These are phyloP conservation scores for Chromoteleia sp. DNA, from an alignment of 2,888 invertebrate genomes.

Conservation along the genomic window DNA sequence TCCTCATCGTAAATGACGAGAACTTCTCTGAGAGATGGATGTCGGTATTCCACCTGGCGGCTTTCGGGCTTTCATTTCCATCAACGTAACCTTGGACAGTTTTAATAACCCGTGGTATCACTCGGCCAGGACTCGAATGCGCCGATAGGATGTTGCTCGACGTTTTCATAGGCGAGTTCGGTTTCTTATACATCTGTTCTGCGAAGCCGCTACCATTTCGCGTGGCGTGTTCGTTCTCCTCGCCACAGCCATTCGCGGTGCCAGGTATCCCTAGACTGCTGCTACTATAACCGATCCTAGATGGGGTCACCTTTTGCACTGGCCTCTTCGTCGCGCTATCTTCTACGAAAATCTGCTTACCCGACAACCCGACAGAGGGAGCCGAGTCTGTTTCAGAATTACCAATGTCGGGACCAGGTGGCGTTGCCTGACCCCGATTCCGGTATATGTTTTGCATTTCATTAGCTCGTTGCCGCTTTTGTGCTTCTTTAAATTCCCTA, in stretches of 20 bases:
- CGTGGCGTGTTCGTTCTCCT: conserved; percentile 77
- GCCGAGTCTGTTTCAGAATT: conserved; percentile 76
- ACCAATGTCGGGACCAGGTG: conserved; percentile 82
- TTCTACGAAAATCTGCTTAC: conserved; percentile 82
- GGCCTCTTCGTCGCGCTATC: conserved; percentile 87
- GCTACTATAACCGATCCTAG: conserved; percentile 87
- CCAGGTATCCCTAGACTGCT: conserved; percentile 72
- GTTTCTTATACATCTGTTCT: conserved; percentile 87
- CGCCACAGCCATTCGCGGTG: conserved; percentile 81
- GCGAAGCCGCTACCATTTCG: conserved; percentile 79
- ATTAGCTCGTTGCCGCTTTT: conserved; percentile 93
- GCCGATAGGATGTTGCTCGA: conserved; percentile 87
- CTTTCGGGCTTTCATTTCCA: conserved; percentile 84
- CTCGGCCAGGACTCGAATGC: conserved; percentile 83
- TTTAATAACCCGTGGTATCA: conserved; percentile 86
- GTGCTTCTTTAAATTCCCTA: conserved; percentile 95
- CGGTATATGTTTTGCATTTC: conserved; percentile 90
- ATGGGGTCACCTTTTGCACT: conserved; percentile 92
- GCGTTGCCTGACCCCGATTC: conserved; percentile 87
- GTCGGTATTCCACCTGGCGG: conserved; percentile 87
- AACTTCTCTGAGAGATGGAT: conserved; percentile 88
- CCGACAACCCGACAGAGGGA: conserved; percentile 71
- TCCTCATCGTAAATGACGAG: conserved; percentile 93
- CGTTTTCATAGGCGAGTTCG: conserved; percentile 88
- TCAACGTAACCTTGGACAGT: conserved; percentile 87